A percentile compares a stretch with the other conserved stretches of the same genome.
These are phyloP conservation scores for Drosophila sturtevanti DNA, from an alignment of 1,140 invertebrate genomes.

Conservation along the genomic window DNA sequence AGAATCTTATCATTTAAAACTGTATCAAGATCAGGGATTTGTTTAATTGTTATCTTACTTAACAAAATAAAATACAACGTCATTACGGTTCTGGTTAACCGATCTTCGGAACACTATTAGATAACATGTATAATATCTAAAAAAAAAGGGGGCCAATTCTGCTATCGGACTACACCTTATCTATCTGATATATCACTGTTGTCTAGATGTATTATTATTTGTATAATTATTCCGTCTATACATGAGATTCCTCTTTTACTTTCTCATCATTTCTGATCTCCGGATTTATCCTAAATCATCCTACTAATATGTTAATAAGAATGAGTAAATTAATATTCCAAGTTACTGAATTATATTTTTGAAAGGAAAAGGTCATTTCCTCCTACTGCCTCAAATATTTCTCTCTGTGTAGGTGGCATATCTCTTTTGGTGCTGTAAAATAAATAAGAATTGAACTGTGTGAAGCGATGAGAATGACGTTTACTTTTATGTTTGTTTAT, in stretches of 20 bases:
- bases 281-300: no score
- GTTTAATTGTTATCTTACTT: not conserved
- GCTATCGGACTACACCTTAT: not conserved
- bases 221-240: no score
- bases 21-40: not conserved
- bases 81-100: no score
- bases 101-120: not conserved
- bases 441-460: slow-evolving; percentile 80
- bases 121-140: not conserved
- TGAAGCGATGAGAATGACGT: slow-evolving; percentile 64
- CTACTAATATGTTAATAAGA: no score
- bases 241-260: no score
- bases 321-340: no score
- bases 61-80: not conserved
- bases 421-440: slow-evolving; percentile 54
- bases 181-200: not conserved
- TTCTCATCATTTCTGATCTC: no score
- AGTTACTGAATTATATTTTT: no score
- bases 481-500: slow-evolving; percentile 80
- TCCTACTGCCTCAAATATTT: slow-evolving; percentile 34
- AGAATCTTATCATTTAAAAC: not conserved
- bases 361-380: no score
- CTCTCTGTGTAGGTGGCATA: slow-evolving; percentile 42
- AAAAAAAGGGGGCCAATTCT: not conserved
- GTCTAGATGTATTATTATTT: not conserved